Evolutionary conservation across 2,797 vertebrate species (phyloP), one percentile per base, ranked within the genome.

Genomic region (Intellagama lesueurii): DNA sequence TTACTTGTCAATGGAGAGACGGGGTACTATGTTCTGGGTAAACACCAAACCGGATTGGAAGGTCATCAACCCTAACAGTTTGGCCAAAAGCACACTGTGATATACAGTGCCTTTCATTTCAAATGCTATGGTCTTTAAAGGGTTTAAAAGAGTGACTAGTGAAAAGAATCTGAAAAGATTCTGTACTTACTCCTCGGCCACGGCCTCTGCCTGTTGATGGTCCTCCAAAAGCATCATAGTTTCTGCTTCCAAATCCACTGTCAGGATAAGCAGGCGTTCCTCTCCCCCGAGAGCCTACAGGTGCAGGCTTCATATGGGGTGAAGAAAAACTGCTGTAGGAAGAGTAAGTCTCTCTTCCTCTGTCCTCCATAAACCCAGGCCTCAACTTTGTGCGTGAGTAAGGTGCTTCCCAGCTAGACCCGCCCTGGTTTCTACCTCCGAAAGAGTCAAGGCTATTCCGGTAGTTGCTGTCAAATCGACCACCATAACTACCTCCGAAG

Each of bases 201-300:
- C 97, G 97, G 96, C 96, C 97, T 97, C 97, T 97, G 96, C 97
- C 97, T 97, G 97, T 96, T 96, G 97, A 97, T 97, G 97, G 97
- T 98, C 97, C 96, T 97, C 97, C 97, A 97, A 97, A 97, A 97
- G 97, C 97, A 97, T 97, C 97, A 97, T 97, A 97, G 97, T 97
- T 97, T 98, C 97, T 97, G 96, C 97, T 98, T 97, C 97, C 96
- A 97, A 97, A 97, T 96, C 96, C 97, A 97, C 97, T 97, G 96
- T 98, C 97, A 97, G 97, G 96, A 96, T 98, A 97, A 97, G 97
- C 96, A 97, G 97, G 97, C 97, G 97, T 97, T 97, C 97, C 98
- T 97, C 97, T 98, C 96, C 98, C 98, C 97, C 98, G 97, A 96
- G 97, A 98, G 97, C 98, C 98, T 97, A 98, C 97, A 95, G 98